A percentile compares a stretch with the other conserved stretches of the same genome.
Evolutionary conservation across 2,113 vertebrate genomes (phyloP).

Genomic region (Amblyopsis rosae): DNA sequence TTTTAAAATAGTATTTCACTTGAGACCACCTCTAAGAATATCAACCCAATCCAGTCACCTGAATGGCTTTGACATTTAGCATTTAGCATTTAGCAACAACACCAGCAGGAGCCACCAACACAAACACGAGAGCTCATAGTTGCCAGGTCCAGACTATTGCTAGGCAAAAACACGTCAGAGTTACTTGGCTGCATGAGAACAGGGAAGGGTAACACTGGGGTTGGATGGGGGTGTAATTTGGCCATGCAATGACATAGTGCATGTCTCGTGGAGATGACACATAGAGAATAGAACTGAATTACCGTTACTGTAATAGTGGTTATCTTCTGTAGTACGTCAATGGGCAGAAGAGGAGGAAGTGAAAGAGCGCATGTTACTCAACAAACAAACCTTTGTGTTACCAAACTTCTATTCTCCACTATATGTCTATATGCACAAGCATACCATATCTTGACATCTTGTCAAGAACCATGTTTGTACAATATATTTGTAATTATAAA

Average conservation of each 20-base stretch:
- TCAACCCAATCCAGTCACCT: no score
- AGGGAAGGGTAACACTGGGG: constrained; percentile 17
- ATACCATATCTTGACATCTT: not conserved
- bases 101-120: not conserved
- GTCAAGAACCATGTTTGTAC: not conserved
- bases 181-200: constrained; percentile 10
- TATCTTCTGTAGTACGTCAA: constrained; percentile 91
- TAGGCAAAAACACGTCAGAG: no score
- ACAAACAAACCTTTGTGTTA: constrained; percentile 48
- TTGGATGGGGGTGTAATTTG: constrained; percentile 1
- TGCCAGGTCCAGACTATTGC: constrained; percentile 14
- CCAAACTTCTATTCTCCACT: constrained; percentile 7
- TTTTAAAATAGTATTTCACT: not conserved
- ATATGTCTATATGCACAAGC: no score
- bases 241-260: constrained; percentile 62
- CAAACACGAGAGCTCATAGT: constrained; percentile 13
- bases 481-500: not conserved
- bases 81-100: no score
- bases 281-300: constrained; percentile 75
- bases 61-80: no score
- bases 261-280: constrained; percentile 51
- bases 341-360: constrained; percentile 71
- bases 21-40: no score
- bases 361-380: constrained; percentile 55
- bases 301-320: constrained; percentile 98